These are phyloP conservation scores for Archips xylosteana DNA, from an alignment of 2,888 invertebrate genomes.

Conservation along the genomic window DNA sequence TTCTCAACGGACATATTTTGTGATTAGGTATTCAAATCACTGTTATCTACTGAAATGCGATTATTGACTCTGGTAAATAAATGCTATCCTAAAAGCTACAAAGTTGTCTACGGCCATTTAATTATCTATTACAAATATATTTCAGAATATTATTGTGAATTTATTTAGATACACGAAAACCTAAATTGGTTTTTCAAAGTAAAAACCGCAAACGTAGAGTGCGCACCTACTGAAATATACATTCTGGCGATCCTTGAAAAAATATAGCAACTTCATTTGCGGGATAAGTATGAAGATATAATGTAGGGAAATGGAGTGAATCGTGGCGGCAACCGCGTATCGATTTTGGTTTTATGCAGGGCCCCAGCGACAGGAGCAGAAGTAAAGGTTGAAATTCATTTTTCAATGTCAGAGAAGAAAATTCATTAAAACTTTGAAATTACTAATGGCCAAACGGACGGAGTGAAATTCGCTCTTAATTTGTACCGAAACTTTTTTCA, in stretches of 20 bases:
- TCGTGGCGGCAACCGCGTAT: slow-evolving; percentile 59
- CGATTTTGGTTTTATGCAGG: slow-evolving; percentile 60
- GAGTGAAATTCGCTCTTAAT: slow-evolving; percentile 84
- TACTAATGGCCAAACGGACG: slow-evolving; percentile 85
- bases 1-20: slow-evolving; percentile 60
- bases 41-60: slow-evolving; percentile 18
- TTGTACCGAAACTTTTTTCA: slow-evolving; percentile 82
- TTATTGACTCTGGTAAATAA: slow-evolving; percentile 24
- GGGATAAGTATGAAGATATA: slow-evolving; percentile 21
- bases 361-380: slow-evolving; percentile 63
- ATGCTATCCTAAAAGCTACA: slow-evolving; percentile 4
- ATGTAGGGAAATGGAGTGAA: slow-evolving; percentile 47
- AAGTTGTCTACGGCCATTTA: not conserved
- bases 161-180: not conserved
- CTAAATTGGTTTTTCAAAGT: not conserved
- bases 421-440: slow-evolving; percentile 86
- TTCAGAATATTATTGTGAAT: not conserved
- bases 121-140: not conserved
- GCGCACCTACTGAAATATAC: not conserved
- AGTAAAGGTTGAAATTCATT: slow-evolving; percentile 80
- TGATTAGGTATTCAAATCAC: slow-evolving; percentile 50
- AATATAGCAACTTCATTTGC: slow-evolving; percentile 28
- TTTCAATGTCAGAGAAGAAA: slow-evolving; percentile 84
- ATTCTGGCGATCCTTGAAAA: not conserved
- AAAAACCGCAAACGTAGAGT: not conserved